phyloP scores from a whole-genome alignment of 2,888 invertebrate species.

The Limnephilus lunatus region DNA sequence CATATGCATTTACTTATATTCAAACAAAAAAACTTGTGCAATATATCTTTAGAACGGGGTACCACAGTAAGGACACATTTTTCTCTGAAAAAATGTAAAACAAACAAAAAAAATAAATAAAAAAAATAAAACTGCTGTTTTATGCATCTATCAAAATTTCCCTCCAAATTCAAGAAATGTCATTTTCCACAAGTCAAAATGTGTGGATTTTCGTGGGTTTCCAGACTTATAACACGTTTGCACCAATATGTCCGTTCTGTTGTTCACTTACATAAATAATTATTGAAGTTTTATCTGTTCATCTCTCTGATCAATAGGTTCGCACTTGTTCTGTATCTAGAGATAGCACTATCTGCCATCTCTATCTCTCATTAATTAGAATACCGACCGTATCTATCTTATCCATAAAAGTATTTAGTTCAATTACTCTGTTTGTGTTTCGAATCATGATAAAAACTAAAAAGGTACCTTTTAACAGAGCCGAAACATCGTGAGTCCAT shows the following conservation, averaged over 20 bases:
- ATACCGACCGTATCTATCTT: not conserved
- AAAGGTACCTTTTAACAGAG: not conserved
- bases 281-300: not conserved
- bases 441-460: not conserved
- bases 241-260: not conserved
- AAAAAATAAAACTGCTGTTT: no score
- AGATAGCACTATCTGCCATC: not conserved
- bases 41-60: no score
- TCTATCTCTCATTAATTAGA: not conserved
- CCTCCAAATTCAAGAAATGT: no score
- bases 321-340: not conserved
- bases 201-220: not conserved
- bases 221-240: not conserved
- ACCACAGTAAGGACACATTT: no score
- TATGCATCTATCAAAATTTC: no score
- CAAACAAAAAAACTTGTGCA: no score
- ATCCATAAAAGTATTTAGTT: no score
- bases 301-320: not conserved
- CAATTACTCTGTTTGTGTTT: not conserved
- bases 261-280: not conserved
- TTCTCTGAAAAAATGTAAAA: no score
- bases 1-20: no score
- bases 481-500: not conserved
- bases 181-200: no score
- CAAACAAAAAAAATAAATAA: no score